These are phyloP conservation scores for Atrina japonica DNA, from an alignment of 2,888 invertebrate genomes.

Conservation along the genomic window DNA sequence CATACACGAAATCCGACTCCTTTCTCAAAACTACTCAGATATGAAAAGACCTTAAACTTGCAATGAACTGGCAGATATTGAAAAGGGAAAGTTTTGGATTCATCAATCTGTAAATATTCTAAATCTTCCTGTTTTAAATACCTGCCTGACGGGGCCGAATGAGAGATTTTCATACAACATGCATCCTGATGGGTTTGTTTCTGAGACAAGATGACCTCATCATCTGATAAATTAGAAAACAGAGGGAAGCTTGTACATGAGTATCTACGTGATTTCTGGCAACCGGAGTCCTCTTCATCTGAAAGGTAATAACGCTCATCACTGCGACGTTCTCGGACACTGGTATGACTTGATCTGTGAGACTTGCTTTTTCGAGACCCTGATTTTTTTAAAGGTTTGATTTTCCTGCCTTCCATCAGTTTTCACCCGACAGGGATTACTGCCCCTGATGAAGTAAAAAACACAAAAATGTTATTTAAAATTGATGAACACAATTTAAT, in stretches of 20 bases:
- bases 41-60: constrained; percentile 76
- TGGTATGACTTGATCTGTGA: neutral
- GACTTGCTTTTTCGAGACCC: neutral
- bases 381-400: neutral
- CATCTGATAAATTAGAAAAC: constrained; percentile 35
- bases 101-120: neutral
- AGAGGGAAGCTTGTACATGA: constrained; percentile 27
- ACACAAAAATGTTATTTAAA: neutral
- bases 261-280: constrained; percentile 13
- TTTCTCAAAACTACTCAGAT: constrained; percentile 70
- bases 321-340: constrained; percentile 1
- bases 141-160: constrained; percentile 6
- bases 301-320: neutral
- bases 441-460: neutral
- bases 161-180: constrained; percentile 6
- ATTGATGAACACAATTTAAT: no score
- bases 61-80: constrained; percentile 72
- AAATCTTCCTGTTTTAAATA: neutral
- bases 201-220: constrained; percentile 32
- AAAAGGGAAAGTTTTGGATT: constrained; percentile 67
- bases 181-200: neutral
- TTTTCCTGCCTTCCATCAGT: constrained; percentile 9
- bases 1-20: constrained; percentile 72
- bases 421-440: neutral
- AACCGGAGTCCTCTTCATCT: constrained; percentile 18